These are phyloP conservation scores for Dicycla oo DNA, from an alignment of 2,888 invertebrate species.

Conservation along the genomic window DNA sequence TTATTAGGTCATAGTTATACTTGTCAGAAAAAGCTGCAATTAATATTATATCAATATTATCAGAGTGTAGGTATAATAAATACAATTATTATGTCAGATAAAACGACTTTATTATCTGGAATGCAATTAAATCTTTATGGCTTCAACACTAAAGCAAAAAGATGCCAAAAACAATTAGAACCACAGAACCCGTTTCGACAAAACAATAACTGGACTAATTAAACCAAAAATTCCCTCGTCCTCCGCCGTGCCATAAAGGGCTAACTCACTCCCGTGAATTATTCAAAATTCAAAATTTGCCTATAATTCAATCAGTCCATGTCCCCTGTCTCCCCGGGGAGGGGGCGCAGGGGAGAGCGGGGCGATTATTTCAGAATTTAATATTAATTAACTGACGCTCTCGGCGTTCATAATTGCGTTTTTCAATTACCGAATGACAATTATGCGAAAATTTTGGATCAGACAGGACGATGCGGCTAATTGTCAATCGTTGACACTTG, in stretches of 20 bases:
- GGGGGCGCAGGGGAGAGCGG: slow-evolving; percentile 69
- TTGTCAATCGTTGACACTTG: slow-evolving; percentile 78
- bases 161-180: slow-evolving; percentile 60
- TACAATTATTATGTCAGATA: slow-evolving; percentile 45
- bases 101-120: slow-evolving; percentile 44
- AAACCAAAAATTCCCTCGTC: slow-evolving; percentile 69
- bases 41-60: slow-evolving; percentile 52
- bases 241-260: slow-evolving; percentile 81
- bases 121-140: slow-evolving; percentile 50
- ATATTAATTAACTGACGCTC: slow-evolving; percentile 90
- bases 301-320: slow-evolving; percentile 88
- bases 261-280: slow-evolving; percentile 85
- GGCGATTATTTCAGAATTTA: slow-evolving; percentile 90
- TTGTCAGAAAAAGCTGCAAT: slow-evolving; percentile 59
- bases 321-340: slow-evolving; percentile 79
- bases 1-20: slow-evolving; percentile 65
- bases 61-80: slow-evolving; percentile 49
- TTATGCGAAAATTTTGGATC: slow-evolving; percentile 85
- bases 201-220: slow-evolving; percentile 69
- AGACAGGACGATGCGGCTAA: slow-evolving; percentile 81
- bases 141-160: slow-evolving; percentile 37
- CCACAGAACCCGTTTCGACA: slow-evolving; percentile 56
- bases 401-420: slow-evolving; percentile 87
- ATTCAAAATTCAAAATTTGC: slow-evolving; percentile 90
- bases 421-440: slow-evolving; percentile 90